These are phyloP conservation scores for Ectemnius continuus DNA, from an alignment of 2,888 invertebrate genomes.

Conservation along the genomic window DNA sequence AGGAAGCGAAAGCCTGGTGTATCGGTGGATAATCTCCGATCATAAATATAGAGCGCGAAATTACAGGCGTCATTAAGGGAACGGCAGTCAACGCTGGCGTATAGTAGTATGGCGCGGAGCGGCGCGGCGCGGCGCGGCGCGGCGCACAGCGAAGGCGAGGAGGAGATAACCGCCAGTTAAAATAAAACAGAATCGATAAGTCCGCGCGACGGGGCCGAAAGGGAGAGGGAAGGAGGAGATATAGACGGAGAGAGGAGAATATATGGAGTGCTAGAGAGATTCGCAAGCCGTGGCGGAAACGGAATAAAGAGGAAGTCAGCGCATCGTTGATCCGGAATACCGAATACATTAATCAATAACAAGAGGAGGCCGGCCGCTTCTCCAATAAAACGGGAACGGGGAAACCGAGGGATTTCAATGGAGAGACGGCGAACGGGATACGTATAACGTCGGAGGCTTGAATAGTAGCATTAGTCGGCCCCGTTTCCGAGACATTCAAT, in stretches of 20 bases:
- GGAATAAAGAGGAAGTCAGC: constrained; percentile 49
- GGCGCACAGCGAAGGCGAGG: constrained; percentile 29
- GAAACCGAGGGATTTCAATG: constrained; percentile 48
- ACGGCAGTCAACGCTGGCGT: constrained; percentile 27
- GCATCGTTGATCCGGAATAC: constrained; percentile 59
- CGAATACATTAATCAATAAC: constrained; percentile 63
- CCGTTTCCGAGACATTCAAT: constrained; percentile 45
- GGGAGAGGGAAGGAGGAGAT: constrained; percentile 9
- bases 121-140: no score
- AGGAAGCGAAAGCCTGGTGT: neutral
- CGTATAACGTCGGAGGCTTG: constrained; percentile 51
- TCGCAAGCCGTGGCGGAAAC: constrained; percentile 22
- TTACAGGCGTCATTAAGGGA: constrained; percentile 27
- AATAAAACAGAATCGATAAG: constrained; percentile 57
- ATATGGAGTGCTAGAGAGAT: no score
- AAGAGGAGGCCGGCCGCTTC: constrained; percentile 44
- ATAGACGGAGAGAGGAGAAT: constrained; percentile 7
- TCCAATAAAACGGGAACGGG: constrained; percentile 48
- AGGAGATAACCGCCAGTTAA: constrained; percentile 55
- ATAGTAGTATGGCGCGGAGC: constrained; percentile 29
- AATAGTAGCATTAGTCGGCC: constrained; percentile 55
- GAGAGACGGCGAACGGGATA: constrained; percentile 27
- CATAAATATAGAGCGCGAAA: constrained; percentile 26
- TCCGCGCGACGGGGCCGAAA: constrained; percentile 7
- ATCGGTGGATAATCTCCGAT: constrained; percentile 15